Base-by-base conservation (phyloP, 2,888 invertebrate species). In the Rotaria magnacalcarata region DNA sequence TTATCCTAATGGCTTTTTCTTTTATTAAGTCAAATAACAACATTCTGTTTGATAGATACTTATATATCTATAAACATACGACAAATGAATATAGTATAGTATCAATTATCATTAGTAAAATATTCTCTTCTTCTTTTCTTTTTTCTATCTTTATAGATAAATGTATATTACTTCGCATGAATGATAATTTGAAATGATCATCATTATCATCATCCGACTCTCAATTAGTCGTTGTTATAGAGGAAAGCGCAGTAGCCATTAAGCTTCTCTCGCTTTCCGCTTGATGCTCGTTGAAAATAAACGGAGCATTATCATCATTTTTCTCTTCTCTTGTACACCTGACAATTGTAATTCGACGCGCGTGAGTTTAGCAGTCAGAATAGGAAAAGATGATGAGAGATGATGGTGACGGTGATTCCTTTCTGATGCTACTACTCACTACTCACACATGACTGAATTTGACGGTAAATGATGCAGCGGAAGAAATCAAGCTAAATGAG, bases 141-240 rank as follows among this genome's bases (percentile, higher is more conserved):
- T 67, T 34, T 16, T 11, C 19, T 67, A 34, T 67, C 34, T 67
- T 34, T 19, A 67, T 67, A 19, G 67, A 34, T 34, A 34, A 34
- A 67, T 67, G 41, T 67, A 67, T 67, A 67, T 67, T 67, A 67
- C 67, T 67, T 41, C 67, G 67, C 67, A 67, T 67, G 67, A 67
- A 67, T 67, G 67, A 67, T 67, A 67, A 67, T 67, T 67, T 67
- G 67, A 67, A 67, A 67, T 67, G 67, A 67, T 67, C 67, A 67
- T 67, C 67, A 67, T 67, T 67, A 67, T 67, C 67, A 67, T 67
- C 67, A 67, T 67, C 67, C 67, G 67, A 67, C 67, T 67, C 67
- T 67, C 67, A 67, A 67, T 67, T 67, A 67, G 67, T 67, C 67
- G 67, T 67, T 34, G 67, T 67, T 67, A 67, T 3, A 67, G 34